These are phyloP conservation scores for Hucho hucho DNA, from an alignment of 2,113 vertebrate genomes.

Conservation along the genomic window DNA sequence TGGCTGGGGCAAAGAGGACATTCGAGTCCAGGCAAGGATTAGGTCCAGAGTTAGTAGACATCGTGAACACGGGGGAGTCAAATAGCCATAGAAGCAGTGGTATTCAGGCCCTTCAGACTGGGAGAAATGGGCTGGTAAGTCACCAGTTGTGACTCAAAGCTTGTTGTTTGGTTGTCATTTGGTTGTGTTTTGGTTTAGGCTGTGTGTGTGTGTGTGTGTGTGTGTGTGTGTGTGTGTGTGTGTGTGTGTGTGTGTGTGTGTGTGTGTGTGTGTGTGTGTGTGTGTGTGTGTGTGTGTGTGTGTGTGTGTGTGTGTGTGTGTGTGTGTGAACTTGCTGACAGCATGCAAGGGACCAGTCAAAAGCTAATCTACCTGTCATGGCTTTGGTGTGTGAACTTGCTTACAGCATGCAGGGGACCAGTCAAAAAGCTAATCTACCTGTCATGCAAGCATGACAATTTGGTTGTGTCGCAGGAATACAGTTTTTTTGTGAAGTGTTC, in stretches of 20 bases:
- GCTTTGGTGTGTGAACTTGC: constrained; percentile 1
- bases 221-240: too few species aligned
- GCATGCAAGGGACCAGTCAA: constrained; percentile 18
- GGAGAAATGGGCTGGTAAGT: constrained; percentile 70
- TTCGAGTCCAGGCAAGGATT: constrained; percentile 62
- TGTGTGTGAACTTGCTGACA: too few species aligned
- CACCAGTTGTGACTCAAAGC: constrained; percentile 32
- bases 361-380: too few species aligned
- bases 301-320: too few species aligned
- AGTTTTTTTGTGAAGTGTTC: not conserved
- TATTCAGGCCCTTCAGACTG: constrained; percentile 47
- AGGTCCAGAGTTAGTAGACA: constrained; percentile 40
- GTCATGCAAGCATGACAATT: constrained; percentile 41
- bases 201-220: not conserved
- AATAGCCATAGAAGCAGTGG: constrained; percentile 52
- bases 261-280: too few species aligned
- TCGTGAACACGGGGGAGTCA: constrained; percentile 34
- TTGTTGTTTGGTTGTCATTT: constrained; percentile 21
- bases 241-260: too few species aligned
- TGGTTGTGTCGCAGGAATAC: constrained; percentile 2
- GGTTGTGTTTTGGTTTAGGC: not conserved
- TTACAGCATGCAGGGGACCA: constrained; percentile 30
- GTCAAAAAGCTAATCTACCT: constrained; percentile 13
- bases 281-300: too few species aligned
- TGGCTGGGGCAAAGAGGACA: constrained; percentile 68